phyloP scores from a whole-genome alignment of 2,888 invertebrate genomes.

The Papilio gigon region DNA sequence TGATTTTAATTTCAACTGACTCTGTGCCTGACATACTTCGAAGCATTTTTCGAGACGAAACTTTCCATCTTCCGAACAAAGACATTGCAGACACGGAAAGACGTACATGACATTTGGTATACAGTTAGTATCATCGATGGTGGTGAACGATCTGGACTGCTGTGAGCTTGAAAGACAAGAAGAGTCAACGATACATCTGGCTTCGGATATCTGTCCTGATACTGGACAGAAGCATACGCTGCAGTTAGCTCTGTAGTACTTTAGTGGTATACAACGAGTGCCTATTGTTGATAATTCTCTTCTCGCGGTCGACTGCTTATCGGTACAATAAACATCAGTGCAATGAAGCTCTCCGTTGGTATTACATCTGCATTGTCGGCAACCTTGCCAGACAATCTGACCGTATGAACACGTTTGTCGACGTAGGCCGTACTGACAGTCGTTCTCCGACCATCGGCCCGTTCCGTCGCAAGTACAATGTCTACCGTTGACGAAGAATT shows the following conservation, averaged over 20 bases:
- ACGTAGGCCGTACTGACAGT: constrained; percentile 56
- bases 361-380: constrained; percentile 69
- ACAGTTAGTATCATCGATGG: constrained; percentile 54
- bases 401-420: constrained; percentile 61
- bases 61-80: constrained; percentile 66
- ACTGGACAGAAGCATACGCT: constrained; percentile 70
- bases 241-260: constrained; percentile 69
- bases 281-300: constrained; percentile 42
- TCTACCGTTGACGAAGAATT: constrained; percentile 61
- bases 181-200: constrained; percentile 65
- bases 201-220: constrained; percentile 62
- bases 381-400: constrained; percentile 65
- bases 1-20: constrained; percentile 41
- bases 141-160: constrained; percentile 42
- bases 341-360: constrained; percentile 63
- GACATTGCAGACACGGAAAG: constrained; percentile 68
- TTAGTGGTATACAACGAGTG: constrained; percentile 64
- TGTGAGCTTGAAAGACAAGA: constrained; percentile 56
- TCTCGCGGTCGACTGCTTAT: constrained; percentile 39
- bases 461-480: constrained; percentile 63
- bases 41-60: constrained; percentile 64
- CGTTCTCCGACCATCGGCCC: constrained; percentile 62
- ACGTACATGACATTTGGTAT: constrained; percentile 73
- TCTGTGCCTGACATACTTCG: constrained; percentile 58
- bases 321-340: constrained; percentile 56